A percentile compares a stretch with the other conserved stretches of the same genome.
These are phyloP conservation scores for Neoarius graeffei DNA, from an alignment of 2,113 vertebrate species.

Conservation along the genomic window DNA sequence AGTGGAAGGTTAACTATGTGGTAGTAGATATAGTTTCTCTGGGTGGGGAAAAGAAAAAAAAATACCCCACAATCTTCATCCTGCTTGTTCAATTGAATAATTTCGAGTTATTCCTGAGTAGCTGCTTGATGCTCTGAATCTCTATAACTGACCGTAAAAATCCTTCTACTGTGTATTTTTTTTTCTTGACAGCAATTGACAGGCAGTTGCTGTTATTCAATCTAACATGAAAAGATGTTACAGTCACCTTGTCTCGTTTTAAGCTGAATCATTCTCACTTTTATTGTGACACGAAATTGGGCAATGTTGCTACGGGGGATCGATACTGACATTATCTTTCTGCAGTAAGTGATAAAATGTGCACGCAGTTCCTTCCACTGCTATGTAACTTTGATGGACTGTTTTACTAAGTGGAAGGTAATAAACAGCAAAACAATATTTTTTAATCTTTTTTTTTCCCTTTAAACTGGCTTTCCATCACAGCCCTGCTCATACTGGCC, in stretches of 20 bases:
- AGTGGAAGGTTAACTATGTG: constrained; percentile 43
- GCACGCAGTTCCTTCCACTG: not conserved
- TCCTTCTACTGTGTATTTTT: not conserved
- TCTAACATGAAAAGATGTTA: not conserved
- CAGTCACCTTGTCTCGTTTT: not conserved
- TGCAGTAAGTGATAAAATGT: not conserved
- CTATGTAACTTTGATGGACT: not conserved
- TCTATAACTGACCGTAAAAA: not conserved
- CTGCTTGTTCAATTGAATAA: not conserved
- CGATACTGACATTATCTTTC: too few species aligned
- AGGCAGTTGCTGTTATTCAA: not conserved
- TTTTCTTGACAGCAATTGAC: not conserved
- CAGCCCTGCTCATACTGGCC: not conserved
- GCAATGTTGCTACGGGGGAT: not conserved
- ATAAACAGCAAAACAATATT: not conserved
- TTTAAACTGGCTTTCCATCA: not conserved
- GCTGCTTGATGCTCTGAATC: not conserved
- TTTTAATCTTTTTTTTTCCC: not conserved
- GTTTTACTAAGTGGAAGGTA: not conserved
- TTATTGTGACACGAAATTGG: not conserved
- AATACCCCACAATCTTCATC: too few species aligned
- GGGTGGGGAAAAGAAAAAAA: too few species aligned
- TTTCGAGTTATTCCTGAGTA: not conserved
- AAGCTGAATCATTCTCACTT: not conserved
- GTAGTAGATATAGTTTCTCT: not conserved